Conservation (phyloP, 1,140 invertebrate species). For the Camponotus floridanus region DNA sequence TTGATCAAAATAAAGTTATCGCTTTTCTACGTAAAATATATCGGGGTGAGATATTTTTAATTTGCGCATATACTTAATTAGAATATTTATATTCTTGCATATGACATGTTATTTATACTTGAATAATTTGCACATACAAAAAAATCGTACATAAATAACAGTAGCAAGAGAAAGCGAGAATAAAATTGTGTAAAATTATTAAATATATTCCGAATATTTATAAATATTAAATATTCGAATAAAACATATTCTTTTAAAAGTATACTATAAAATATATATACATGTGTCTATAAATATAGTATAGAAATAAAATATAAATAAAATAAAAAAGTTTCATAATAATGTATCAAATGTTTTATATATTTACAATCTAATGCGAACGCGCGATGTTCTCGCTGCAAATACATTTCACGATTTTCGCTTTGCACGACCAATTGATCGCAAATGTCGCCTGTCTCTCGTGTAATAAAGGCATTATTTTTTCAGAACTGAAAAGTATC, state of each 20-base stretch:
- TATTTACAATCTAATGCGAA: slow-evolving; percentile 13
- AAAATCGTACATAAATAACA: neutral
- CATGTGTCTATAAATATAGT: neutral
- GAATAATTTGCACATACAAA: neutral
- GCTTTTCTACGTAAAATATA: neutral
- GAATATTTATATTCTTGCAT: neutral
- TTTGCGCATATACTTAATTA: neutral
- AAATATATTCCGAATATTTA: too few relatives aligned
- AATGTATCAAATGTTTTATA: neutral
- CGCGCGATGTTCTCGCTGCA: neutral
- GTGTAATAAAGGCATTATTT: slow-evolving; percentile 55
- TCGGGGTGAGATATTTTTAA: neutral
- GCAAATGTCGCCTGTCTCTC: slow-evolving; percentile 12
- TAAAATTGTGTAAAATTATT: neutral
- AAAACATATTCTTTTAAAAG: neutral
- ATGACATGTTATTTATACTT: neutral
- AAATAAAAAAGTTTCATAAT: neutral
- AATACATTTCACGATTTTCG: neutral
- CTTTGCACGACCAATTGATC: slow-evolving; percentile 24
- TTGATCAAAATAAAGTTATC: slow-evolving; percentile 24
- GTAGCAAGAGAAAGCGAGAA: neutral
- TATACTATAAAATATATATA: neutral
- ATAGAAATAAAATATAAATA: neutral
- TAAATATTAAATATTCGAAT: neutral
- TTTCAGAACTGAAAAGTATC: slow-evolving; percentile 53